Evolutionary conservation across 2,888 invertebrate genomes (phyloP), one percentile per base, ranked within the genome.

Genomic region (Artemia sinica): DNA sequence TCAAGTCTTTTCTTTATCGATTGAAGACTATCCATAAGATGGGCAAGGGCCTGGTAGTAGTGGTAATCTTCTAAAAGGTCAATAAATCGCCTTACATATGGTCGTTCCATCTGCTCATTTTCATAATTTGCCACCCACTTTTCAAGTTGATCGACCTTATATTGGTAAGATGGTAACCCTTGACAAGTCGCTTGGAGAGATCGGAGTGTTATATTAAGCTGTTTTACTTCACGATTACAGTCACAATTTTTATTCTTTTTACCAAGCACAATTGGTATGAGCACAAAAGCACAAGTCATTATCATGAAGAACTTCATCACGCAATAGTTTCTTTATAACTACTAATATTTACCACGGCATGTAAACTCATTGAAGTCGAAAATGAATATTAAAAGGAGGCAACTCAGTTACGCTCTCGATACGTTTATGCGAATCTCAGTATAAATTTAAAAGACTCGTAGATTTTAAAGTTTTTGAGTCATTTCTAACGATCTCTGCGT

Each of bases 191-290:
- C 18, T 18, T 58, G 58, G 58, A 58, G 58, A 18, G 18, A 18
- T 18, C 18, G n/a, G 58, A 58, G n/a, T n/a, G 58, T 58, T 58
- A 18, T 18, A 18, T 58, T 58, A 18, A 58, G 58, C 14, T n/a
- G 14, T 18, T 58, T n/a, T n/a, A 58, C 11, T 58, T 58, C 58
- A 1, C 8, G 8, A 18, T n/a, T 18, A 58, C 58, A 58, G 8
- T 58, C 58, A 58, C 58, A 58, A 58, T 58, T 58, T 58, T 58
- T 58, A 18, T 58, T 58, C 58, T 58, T 58, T 58, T 58, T 58
- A 18, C 14, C 58, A 58, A n/a, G n/a, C 8, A 18, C 18, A 58
- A 58, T 58, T 58, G 58, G 28, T 28, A 28, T 28, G 28, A 28
- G 28, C 28, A 28, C 28, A 28, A 28, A 28, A 28, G 28, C 28